Conservation (phyloP, 2,888 invertebrate genomes). For the Drosophila nr. fundita region DNA sequence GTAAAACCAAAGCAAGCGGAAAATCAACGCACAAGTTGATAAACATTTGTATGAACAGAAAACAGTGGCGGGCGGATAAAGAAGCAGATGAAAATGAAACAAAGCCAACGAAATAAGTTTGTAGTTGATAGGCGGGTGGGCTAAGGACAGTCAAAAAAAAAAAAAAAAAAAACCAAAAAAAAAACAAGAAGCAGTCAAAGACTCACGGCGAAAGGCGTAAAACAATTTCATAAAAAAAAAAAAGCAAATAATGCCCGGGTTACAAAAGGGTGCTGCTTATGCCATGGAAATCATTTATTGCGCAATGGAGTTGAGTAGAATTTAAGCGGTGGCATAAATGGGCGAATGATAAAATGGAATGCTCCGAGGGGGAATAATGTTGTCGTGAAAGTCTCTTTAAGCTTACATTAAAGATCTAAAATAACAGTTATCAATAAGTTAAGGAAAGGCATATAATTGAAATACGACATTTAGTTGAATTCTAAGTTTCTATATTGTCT, state of each 20-base stretch:
- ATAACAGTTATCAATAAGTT: neutral
- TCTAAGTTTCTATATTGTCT: neutral
- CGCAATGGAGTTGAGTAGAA: conserved; percentile 18
- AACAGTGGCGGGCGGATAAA: conserved; percentile 13
- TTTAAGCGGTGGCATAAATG: conserved; percentile 36
- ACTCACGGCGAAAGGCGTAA: conserved; percentile 41
- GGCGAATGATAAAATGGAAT: conserved; percentile 15
- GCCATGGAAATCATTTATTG: conserved; percentile 51
- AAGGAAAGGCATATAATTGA: neutral
- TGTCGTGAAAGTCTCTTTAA: conserved; percentile 6
- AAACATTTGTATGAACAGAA: conserved; percentile 72
- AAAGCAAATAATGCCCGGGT: conserved; percentile 64
- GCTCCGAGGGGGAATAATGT: neutral
- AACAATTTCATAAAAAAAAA: conserved; percentile 59
- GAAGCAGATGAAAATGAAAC: conserved; percentile 44
- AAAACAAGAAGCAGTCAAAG: conserved; percentile 45
- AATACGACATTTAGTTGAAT: neutral
- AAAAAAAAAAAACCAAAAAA: conserved; percentile 8
- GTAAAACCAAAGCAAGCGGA: conserved; percentile 79
- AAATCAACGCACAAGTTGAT: conserved; percentile 79
- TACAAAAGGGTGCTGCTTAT: conserved; percentile 48
- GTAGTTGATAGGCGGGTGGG: conserved; percentile 29
- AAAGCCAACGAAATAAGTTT: conserved; percentile 51
- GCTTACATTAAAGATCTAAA: neutral
- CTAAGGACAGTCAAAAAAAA: conserved; percentile 35